Percentiles rank a stretch among this genome's conserved stretches.
Evolutionary conservation across 2,113 vertebrate species (phyloP).

Genomic region (Takifugu flavidus): DNA sequence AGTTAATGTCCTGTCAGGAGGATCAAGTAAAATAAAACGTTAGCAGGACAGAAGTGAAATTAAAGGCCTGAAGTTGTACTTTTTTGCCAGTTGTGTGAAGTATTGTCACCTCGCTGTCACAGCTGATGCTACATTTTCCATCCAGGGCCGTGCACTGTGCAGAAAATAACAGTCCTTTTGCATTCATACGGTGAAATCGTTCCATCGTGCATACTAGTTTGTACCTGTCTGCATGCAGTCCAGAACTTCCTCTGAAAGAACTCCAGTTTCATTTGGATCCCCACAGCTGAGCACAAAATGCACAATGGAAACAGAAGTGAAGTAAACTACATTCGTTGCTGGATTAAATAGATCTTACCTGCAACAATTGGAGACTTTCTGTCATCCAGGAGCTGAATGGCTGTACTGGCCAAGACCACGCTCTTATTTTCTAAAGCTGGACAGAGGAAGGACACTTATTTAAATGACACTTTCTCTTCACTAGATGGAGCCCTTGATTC

Average conservation of each 20-base stretch:
- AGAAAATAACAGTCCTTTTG: conserved; percentile 14
- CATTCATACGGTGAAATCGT: neutral
- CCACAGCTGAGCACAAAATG: conserved; percentile 80
- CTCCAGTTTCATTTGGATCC: conserved; percentile 99
- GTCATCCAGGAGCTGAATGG: conserved; percentile 93
- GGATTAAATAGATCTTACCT: conserved; percentile 70
- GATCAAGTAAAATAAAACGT: neutral
- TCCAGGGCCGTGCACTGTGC: conserved; percentile 90
- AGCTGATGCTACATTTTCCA: conserved; percentile 93
- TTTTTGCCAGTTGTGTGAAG: neutral
- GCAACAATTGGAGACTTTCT: conserved; percentile 94
- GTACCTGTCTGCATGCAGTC: conserved; percentile 97
- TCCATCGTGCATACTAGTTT: neutral
- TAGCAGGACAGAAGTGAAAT: neutral
- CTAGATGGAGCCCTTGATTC: conserved; percentile 48
- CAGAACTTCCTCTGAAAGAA: conserved; percentile 99
- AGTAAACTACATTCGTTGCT: neutral
- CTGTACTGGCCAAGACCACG: conserved; percentile 95
- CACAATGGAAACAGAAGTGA: neutral
- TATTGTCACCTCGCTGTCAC: conserved; percentile 87
- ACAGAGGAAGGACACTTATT: conserved; percentile 12
- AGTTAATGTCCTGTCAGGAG: conserved; percentile 84
- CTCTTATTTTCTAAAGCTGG: conserved; percentile 86
- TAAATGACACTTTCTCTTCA: conserved; percentile 18
- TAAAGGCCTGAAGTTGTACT: neutral